Evolutionary conservation across 2,888 invertebrate species (phyloP).

Genomic region (Drosophila suboccidentalis): DNA sequence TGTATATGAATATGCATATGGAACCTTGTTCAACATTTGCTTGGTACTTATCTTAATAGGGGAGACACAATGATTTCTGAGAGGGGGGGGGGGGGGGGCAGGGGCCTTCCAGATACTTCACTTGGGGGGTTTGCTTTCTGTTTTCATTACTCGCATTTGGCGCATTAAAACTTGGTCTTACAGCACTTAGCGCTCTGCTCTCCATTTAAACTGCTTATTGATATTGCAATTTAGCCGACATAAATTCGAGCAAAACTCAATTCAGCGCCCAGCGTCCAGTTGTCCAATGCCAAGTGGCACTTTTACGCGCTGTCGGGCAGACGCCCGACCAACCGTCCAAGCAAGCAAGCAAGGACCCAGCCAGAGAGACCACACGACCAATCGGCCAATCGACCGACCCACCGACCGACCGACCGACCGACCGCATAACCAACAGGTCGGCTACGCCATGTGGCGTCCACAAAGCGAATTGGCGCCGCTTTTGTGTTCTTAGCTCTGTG

Average conservation of each 20-base stretch:
- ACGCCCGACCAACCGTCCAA: background rate
- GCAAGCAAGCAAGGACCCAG: background rate
- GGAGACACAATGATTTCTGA: background rate
- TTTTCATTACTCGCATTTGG: slow-evolving; percentile 38
- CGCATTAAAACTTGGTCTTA: slow-evolving; percentile 37
- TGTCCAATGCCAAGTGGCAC: slow-evolving; percentile 49
- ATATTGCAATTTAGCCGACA: slow-evolving; percentile 69
- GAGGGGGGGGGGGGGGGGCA: too few relatives aligned
- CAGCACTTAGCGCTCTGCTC: slow-evolving; percentile 24
- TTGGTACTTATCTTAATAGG: slow-evolving; percentile 13
- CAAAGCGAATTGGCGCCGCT: slow-evolving; percentile 43
- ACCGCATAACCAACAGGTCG: slow-evolving; percentile 56
- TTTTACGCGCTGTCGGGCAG: slow-evolving; percentile 45
- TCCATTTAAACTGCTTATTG: slow-evolving; percentile 52
- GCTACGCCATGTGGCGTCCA: slow-evolving; percentile 49
- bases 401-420: background rate
- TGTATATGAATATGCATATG: slow-evolving; percentile 24
- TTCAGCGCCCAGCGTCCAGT: slow-evolving; percentile 20
- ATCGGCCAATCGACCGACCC: background rate
- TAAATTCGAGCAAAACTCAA: slow-evolving; percentile 53
- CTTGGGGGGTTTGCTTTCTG: background rate
- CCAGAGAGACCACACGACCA: slow-evolving; percentile 1
- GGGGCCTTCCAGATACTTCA: background rate
- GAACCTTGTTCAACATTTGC: slow-evolving; percentile 1
- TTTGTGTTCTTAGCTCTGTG: slow-evolving; percentile 47